Base-by-base conservation (phyloP, 2,888 invertebrate species). In the Halocaridina rubra region DNA sequence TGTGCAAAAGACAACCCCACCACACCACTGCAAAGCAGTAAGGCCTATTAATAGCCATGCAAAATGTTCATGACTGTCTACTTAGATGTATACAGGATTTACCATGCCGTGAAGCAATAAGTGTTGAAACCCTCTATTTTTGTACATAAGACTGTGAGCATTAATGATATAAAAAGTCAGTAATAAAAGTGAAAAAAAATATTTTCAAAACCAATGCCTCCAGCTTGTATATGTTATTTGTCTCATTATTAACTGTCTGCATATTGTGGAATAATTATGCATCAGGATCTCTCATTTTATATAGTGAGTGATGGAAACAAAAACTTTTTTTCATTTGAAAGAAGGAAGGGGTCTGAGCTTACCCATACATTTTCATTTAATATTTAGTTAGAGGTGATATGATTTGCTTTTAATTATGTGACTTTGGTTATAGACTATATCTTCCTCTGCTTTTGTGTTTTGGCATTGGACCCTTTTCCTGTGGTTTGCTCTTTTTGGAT, bases 101-200 rank as follows among this genome's bases (percentile, higher is more conserved):
- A 71, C 77, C 82, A 81, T 80, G 72, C 74, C 84, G 80, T 75
- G 79, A 84, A 84, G 84, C 84, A 84, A 84, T 84, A 84, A 84
- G 84, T 84, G 84, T 84, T 61, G 74, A 84, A 84, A 84, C 84
- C 84, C 72, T 84, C 84, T 84, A 84, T 84, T 84, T 84, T 84
- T 84, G 84, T 84, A 84, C 84, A 84, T 84, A 84, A 84, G 76
- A 81, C 61, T 80, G 77, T 82, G 84, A 84, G 61, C 82, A 84
- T 72, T 84, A 84, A 84, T 84, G 82, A 84, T 84, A 80, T 80
- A 84, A 77, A n/a, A 80, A 80, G 80, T 84, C 82, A 77, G 82
- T 84, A 84, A 84, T 84, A 84, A 84, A 84, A 77, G 77, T 84
- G 78, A 84, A 69, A n/a, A n/a, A n/a, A n/a, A n/a, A 77, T 84